phyloP scores from a whole-genome alignment of 2,888 invertebrate genomes.

The Odontothrips loti region DNA sequence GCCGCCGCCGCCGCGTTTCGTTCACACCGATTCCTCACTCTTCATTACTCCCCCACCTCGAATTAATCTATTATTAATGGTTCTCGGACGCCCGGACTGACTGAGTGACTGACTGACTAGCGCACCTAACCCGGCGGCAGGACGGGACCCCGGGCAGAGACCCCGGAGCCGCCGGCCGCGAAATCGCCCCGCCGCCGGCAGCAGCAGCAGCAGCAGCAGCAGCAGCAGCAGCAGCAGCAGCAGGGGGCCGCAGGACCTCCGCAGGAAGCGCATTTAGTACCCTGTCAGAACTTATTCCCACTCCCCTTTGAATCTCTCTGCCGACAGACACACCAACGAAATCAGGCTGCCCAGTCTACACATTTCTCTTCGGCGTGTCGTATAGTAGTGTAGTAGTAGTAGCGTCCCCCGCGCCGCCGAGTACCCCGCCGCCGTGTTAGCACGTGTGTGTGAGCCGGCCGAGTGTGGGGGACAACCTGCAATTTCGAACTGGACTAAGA shows the following conservation, averaged over 20 bases:
- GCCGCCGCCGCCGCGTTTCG: neutral
- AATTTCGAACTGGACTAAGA: neutral
- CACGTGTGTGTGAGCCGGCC: too few species aligned
- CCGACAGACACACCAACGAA: too few species aligned
- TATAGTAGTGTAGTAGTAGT: too few species aligned
- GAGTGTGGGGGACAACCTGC: neutral
- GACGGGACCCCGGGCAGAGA: too few species aligned
- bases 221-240: too few species aligned
- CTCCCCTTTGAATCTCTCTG: too few species aligned
- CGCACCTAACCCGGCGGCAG: too few species aligned
- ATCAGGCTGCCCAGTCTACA: too few species aligned
- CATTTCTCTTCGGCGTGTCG: too few species aligned
- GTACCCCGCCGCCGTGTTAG: neutral
- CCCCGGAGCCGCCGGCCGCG: neutral
- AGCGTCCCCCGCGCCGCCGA: neutral
- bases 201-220: too few species aligned
- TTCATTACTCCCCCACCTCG: conserved; percentile 9
- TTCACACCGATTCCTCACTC: conserved; percentile 22
- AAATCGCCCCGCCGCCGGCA: conserved; percentile 7
- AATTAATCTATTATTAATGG: conserved; percentile 27
- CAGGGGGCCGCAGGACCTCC: too few species aligned
- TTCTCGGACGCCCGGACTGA: neutral
- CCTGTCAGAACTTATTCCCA: neutral
- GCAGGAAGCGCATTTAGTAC: conserved; percentile 15
- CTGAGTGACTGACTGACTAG: neutral